These are phyloP conservation scores for Poicephalus gulielmi DNA, from an alignment of 2,113 vertebrate species.

Conservation along the genomic window DNA sequence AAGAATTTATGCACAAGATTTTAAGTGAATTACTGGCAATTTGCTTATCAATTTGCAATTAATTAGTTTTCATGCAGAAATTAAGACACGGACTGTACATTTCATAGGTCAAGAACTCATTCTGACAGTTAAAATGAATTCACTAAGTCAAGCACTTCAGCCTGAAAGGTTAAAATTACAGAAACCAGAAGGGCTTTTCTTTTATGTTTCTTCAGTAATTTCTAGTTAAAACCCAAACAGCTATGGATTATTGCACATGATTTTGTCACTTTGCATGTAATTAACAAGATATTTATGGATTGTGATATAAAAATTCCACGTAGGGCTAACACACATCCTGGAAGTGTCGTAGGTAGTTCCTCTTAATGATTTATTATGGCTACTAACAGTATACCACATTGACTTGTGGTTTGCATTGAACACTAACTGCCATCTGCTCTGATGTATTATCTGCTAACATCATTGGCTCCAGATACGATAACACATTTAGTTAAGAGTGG, in stretches of 20 bases:
- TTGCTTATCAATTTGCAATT: neutral
- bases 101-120: neutral
- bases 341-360: slow-evolving; percentile 60
- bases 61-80: neutral
- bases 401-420: slow-evolving; percentile 47
- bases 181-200: neutral
- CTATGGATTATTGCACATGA: neutral
- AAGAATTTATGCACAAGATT: neutral
- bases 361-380: slow-evolving; percentile 62
- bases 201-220: neutral
- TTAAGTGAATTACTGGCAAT: neutral
- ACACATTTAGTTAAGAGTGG: slow-evolving; percentile 7
- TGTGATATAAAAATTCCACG: slow-evolving; percentile 52
- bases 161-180: neutral
- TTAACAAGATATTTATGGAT: slow-evolving; percentile 41
- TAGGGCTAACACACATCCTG: slow-evolving; percentile 54
- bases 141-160: neutral
- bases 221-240: neutral
- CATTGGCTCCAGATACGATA: slow-evolving; percentile 2
- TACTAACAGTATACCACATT: slow-evolving; percentile 49
- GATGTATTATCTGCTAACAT: slow-evolving; percentile 59
- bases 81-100: neutral
- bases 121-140: slow-evolving; percentile 22
- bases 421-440: slow-evolving; percentile 58
- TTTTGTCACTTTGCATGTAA: slow-evolving; percentile 22